Evolutionary conservation across 2,113 vertebrate species (phyloP).

Genomic region (Spilogale gracilis): DNA sequence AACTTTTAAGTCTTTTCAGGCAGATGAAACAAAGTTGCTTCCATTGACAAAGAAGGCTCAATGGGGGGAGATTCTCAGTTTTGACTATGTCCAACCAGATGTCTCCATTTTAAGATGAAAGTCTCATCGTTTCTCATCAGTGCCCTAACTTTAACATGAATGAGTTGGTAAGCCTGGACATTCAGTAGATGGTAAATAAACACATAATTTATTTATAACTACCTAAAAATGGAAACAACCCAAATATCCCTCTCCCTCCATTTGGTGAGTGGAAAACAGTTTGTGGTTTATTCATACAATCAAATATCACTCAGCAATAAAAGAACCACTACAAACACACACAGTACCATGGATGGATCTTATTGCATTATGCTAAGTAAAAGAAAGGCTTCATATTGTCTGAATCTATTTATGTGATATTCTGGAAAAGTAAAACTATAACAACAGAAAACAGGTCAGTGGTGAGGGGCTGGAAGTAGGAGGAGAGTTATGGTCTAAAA

Average conservation of each 20-base stretch:
- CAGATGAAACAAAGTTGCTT: background rate
- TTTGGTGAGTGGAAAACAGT: background rate
- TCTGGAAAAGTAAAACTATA: background rate
- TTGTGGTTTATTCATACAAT: background rate
- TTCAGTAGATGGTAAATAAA: background rate
- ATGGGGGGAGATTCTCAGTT: background rate
- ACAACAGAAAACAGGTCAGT: background rate
- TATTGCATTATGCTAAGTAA: background rate
- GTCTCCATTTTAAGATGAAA: background rate
- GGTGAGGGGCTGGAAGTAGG: accelerated
- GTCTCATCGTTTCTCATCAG: background rate
- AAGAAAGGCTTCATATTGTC: background rate
- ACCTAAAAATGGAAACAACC: background rate
- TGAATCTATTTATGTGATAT: background rate
- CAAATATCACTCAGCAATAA: background rate
- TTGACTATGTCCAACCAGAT: background rate
- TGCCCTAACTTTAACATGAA: background rate
- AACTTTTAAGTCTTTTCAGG: background rate
- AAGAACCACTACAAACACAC: background rate
- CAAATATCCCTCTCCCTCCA: accelerated
- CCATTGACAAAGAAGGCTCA: background rate
- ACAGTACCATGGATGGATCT: background rate
- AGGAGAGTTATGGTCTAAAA: background rate
- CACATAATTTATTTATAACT: background rate
- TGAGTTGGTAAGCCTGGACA: background rate